These are phyloP conservation scores for Nicator chloris DNA, from an alignment of 2,113 vertebrate genomes.

Conservation along the genomic window DNA sequence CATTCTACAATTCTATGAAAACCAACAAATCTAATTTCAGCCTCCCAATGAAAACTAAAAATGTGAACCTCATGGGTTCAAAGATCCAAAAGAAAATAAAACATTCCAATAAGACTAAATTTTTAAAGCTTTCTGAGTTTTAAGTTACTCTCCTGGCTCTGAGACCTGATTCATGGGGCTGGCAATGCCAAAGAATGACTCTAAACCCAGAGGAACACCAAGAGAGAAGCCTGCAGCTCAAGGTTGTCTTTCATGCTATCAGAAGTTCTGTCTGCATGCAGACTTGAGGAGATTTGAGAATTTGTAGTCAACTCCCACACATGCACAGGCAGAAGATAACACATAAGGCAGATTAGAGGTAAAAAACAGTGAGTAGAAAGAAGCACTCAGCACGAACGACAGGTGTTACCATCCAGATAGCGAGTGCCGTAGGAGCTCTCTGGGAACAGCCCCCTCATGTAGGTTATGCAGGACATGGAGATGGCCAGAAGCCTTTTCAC, in stretches of 20 bases:
- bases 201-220: background rate
- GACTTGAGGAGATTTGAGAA: background rate
- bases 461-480: constrained; percentile 74
- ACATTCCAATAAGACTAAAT: background rate
- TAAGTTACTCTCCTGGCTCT: background rate
- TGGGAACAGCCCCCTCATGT: constrained; percentile 76
- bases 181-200: background rate
- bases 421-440: constrained; percentile 74
- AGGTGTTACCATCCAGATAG: constrained; percentile 69
- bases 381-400: background rate
- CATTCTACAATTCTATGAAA: background rate
- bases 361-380: background rate
- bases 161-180: background rate
- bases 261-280: background rate
- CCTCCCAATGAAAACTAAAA: background rate
- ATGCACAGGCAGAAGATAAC: background rate
- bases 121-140: background rate
- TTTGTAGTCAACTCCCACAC: background rate
- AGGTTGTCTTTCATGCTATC: background rate
- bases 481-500: constrained; percentile 73
- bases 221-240: background rate
- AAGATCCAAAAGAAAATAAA: background rate
- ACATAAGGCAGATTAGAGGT: background rate
- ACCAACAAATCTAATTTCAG: background rate
- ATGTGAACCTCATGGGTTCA: background rate